These are phyloP conservation scores for Strigamia transsilvanica DNA, from an alignment of 2,888 invertebrate species.

Conservation along the genomic window DNA sequence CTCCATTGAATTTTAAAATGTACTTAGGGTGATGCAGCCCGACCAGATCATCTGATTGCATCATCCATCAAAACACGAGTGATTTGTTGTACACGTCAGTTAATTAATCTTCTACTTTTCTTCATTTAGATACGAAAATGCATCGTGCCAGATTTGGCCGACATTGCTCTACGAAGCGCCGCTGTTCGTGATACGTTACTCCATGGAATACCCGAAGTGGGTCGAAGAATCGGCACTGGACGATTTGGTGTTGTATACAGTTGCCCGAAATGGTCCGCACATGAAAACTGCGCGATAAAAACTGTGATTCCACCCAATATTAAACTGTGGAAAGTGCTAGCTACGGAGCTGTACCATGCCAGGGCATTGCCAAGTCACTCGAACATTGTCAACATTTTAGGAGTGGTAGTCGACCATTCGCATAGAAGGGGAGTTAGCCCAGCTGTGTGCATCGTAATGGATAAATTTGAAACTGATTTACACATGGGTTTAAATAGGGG, in stretches of 20 bases:
- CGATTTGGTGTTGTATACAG: slow-evolving; percentile 90
- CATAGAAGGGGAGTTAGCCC: slow-evolving; percentile 71
- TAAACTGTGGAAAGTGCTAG: slow-evolving; percentile 86
- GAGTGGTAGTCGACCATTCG: slow-evolving; percentile 73
- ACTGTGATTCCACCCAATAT: slow-evolving; percentile 89
- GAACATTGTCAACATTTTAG: slow-evolving; percentile 77
- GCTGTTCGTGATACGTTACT: slow-evolving; percentile 81
- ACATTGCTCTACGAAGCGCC: slow-evolving; percentile 81
- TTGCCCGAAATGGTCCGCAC: slow-evolving; percentile 78
- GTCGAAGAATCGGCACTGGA: slow-evolving; percentile 73
- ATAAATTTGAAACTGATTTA: slow-evolving; percentile 76
- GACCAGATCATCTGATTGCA: no score
- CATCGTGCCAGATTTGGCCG: slow-evolving; percentile 81
- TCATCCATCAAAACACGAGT: no score
- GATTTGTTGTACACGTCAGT: no score
- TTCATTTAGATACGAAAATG: slow-evolving; percentile 72
- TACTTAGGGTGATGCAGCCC: not conserved
- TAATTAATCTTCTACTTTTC: no score
- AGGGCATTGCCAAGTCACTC: slow-evolving; percentile 84
- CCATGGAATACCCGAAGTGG: slow-evolving; percentile 69
- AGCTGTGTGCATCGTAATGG: slow-evolving; percentile 83
- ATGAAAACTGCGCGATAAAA: slow-evolving; percentile 82
- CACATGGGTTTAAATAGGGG: slow-evolving; percentile 79
- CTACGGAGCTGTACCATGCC: slow-evolving; percentile 91
- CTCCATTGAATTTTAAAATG: not conserved